Percentiles rank a stretch among this genome's conserved stretches.
Evolutionary conservation across 2,888 invertebrate genomes (phyloP).

Genomic region (Furcula furcula): DNA sequence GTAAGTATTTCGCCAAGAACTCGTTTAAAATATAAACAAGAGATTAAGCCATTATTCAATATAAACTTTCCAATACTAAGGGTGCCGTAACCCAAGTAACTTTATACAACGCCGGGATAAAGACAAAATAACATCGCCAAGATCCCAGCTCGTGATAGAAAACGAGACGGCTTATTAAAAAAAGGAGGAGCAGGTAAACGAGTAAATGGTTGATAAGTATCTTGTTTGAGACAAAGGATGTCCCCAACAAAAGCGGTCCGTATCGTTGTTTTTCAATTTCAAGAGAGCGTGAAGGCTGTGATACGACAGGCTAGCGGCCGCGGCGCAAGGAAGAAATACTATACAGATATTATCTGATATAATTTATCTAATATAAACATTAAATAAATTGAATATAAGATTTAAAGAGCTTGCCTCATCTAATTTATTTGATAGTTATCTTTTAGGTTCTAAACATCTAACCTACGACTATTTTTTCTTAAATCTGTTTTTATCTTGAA

Average conservation of each 20-base stretch:
- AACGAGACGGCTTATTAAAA: conserved; percentile 53
- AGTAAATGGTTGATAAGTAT: conserved; percentile 73
- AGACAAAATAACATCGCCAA: conserved; percentile 26
- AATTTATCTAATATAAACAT: too few relatives aligned
- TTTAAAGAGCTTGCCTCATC: too few relatives aligned
- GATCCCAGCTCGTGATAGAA: conserved; percentile 27
- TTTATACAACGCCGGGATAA: conserved; percentile 29
- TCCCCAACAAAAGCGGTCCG: conserved; percentile 56
- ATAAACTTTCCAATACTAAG: conserved; percentile 12
- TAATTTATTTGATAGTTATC: too few relatives aligned
- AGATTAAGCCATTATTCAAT: neutral
- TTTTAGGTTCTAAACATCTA: too few relatives aligned
- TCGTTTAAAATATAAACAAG: neutral
- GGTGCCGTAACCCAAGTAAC: conserved; percentile 28
- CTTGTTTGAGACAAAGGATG: conserved; percentile 71
- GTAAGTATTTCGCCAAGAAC: too few relatives aligned
- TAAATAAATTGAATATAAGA: too few relatives aligned
- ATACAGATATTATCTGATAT: neutral
- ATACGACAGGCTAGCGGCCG: conserved; percentile 13
- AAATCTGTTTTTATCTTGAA: too few relatives aligned
- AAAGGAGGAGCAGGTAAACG: conserved; percentile 63
- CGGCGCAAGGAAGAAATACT: conserved; percentile 2
- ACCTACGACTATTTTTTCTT: too few relatives aligned
- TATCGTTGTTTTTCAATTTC: conserved; percentile 66
- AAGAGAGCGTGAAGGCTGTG: conserved; percentile 35